Base-by-base conservation (phyloP, 2,797 vertebrate genomes). In the Okamejei kenojei region DNA sequence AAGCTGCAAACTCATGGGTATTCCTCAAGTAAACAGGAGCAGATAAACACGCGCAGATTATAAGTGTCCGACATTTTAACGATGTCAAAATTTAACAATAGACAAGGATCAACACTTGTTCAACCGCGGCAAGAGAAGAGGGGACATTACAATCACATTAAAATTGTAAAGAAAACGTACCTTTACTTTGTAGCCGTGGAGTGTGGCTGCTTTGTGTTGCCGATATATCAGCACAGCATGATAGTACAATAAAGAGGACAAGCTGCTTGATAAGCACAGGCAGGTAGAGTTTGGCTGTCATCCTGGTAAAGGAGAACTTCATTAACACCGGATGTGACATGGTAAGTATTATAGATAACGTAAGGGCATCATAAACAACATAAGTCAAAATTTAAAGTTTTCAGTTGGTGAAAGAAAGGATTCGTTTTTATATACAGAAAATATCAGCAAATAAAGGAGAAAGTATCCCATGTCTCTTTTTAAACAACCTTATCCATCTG, bases 191-290 rank as follows among this genome's bases (percentile, higher is more conserved):
- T 0, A 93, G 10, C 17, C 76, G 35, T 74, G 77, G 9, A 7
- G 21, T 94, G 38, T 81, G 38, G 17, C 71, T 54, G 93, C 74
- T 94, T 93, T 19, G 94, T 45, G 79, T 92, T 93, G 38, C 93
- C 0, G 78, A 90, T 68, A 80, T 93, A 93, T 93, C 94, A 0
- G 81, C 0, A 93, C 94, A 95, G 76, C 58, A 94, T 84, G 96
- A 96, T 94, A 96, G 94, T 0, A 95, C 95, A 8, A 94, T 32
- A 7, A 15, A 5, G 61, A 32, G 76, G 65, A 0, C 7, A 0
- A 96, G 94, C 0, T 95, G 96, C 93, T 94, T 95, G 94, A 97
- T 94, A 32, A 96, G n/a, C 0, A 95, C 17, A 94, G 95, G 71
- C 54, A 94, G 0, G 7, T 84, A 86, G 32, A 96, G 35, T 96